Evolutionary conservation across 2,888 invertebrate species (phyloP), one percentile per base, ranked within the genome.

Genomic region (Aspidapion aeneum): DNA sequence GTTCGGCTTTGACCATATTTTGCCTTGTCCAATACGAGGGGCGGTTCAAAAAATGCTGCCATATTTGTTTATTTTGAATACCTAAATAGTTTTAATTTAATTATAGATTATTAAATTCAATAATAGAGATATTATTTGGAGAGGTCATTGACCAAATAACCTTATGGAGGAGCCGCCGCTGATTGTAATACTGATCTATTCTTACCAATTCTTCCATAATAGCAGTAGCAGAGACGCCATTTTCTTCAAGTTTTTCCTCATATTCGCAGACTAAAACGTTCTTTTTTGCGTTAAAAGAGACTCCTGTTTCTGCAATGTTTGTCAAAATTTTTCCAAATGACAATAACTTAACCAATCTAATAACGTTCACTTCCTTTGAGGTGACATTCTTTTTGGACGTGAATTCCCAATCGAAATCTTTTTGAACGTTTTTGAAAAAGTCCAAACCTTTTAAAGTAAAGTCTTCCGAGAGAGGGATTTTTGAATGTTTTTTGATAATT

Each of bases 331-430:
- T 85, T 1, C 94, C 94, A 80, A 95, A 94, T 69, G 90, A 87
- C 35, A 93, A 84, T 74, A 95, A 85, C 77, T 91, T 91, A 62
- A 90, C 83, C 52, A 90, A 86, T 70, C 95, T 85, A 68, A 94
- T 80, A 20, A 93, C 81, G 60, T 89, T 87, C 77, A 92, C 91
- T 75, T 93, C 91, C 73, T 83, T 84, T 1, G 81, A 77, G 35
- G 82, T 81, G 64, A 88, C 80, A 69, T 82, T 83, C 63, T 82
- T 82, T 68, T 81, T 84, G 17, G 83, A 80, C 57, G 86, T 74
- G 66, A 83, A 81, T 66, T 87, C 83, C 93, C 93, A 93, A 74
- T 91, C 87, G 2, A 91, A 80, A 18, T 85, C 62, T 20, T 16
- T 48, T 51, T 64, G 64, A 20, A 58, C 35, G 18, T 22, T 48